Percentiles rank a stretch among this genome's conserved stretches.
These are phyloP conservation scores for Eretmochelys imbricata DNA, from an alignment of 2,113 vertebrate species.

Conservation along the genomic window DNA sequence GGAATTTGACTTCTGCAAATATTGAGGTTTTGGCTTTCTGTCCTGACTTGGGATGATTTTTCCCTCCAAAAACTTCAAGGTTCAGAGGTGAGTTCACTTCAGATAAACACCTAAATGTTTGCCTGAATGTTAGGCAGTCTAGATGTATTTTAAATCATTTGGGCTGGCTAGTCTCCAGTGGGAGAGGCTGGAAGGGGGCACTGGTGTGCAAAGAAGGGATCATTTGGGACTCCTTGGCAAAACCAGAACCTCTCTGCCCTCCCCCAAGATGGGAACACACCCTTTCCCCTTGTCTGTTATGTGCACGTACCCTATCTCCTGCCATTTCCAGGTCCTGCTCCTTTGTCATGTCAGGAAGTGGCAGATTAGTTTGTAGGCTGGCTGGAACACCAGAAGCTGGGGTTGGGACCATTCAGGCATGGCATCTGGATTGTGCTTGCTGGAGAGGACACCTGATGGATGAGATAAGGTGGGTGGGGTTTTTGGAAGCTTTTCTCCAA, in stretches of 20 bases:
- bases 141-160: not conserved
- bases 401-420: not conserved
- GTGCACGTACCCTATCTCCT: not conserved
- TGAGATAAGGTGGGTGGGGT: not conserved
- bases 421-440: not conserved
- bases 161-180: not conserved
- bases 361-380: not conserved
- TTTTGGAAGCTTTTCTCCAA: not conserved
- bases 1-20: not conserved
- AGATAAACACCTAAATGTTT: not conserved
- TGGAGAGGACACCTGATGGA: not conserved
- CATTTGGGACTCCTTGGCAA: accelerated
- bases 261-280: not conserved
- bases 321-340: not conserved
- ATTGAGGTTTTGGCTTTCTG: not conserved
- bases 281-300: not conserved
- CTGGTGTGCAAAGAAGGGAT: not conserved
- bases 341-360: not conserved
- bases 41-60: accelerated
- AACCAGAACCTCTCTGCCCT: not conserved
- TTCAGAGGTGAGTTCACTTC: not conserved
- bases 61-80: not conserved
- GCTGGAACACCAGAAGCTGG: not conserved
- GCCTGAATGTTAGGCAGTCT: not conserved
- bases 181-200: not conserved